Evolutionary conservation across 2,113 vertebrate species (phyloP).

Genomic region (Artemisiospiza belli): DNA sequence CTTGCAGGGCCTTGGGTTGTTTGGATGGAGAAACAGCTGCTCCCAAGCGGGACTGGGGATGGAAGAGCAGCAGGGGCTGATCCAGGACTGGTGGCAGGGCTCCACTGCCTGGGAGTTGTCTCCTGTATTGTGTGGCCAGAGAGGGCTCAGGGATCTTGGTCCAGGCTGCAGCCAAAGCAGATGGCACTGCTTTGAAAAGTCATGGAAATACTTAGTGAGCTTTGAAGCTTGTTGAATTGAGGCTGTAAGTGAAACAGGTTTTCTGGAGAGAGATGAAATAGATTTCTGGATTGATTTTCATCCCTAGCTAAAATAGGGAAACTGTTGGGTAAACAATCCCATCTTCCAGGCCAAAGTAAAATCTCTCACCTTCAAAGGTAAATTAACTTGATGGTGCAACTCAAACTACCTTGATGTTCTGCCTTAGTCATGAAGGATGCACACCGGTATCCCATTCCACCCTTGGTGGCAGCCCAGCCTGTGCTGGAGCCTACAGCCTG

Average conservation of each 20-base stretch:
- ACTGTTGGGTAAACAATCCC: neutral
- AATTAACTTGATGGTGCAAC: neutral
- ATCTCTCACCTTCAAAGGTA: neutral
- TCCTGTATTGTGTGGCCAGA: accelerated
- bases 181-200: neutral
- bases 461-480: accelerated
- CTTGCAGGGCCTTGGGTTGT: neutral
- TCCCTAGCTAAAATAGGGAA: neutral
- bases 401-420: neutral
- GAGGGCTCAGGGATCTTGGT: neutral
- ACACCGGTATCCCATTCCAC: neutral
- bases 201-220: neutral
- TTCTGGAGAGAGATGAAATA: neutral
- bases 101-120: neutral
- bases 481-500: neutral
- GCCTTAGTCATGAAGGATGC: neutral
- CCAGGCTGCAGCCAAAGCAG: neutral
- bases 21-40: neutral
- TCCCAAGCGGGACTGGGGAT: accelerated
- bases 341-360: neutral
- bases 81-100: neutral
- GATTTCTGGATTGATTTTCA: neutral
- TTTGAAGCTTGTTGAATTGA: neutral
- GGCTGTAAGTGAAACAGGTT: neutral
- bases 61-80: neutral